phyloP scores from a whole-genome alignment of 2,113 vertebrate species.

The Periophthalmodon schlosseri region DNA sequence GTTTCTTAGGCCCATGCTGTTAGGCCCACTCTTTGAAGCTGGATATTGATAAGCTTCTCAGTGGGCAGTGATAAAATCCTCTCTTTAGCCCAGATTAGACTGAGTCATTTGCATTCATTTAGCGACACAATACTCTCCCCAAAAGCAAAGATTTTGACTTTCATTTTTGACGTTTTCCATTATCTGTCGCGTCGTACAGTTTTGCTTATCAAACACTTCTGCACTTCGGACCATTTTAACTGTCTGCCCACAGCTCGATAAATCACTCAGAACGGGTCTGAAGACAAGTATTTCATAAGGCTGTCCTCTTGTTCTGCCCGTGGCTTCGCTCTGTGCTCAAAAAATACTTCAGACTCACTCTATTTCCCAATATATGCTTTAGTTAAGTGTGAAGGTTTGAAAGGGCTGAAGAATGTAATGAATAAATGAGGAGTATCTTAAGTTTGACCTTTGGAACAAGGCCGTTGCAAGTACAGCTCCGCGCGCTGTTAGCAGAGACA shows the following conservation, averaged over 20 bases:
- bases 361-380: neutral
- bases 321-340: too few relatives aligned
- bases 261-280: constrained; percentile 56
- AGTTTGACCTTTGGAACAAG: constrained; percentile 11
- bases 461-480: neutral
- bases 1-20: constrained; percentile 42
- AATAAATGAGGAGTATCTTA: constrained; percentile 42
- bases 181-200: neutral
- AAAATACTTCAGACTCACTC: neutral
- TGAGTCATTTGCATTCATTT: constrained; percentile 46
- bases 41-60: constrained; percentile 60
- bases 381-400: constrained; percentile 22
- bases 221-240: constrained; percentile 36
- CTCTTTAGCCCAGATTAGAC: constrained; percentile 54
- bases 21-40: constrained; percentile 55
- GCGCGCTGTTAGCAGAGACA: neutral
- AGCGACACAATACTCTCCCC: constrained; percentile 1
- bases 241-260: constrained; percentile 25
- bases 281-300: constrained; percentile 54
- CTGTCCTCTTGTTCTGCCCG: constrained; percentile 28
- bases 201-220: neutral
- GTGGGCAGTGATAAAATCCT: constrained; percentile 39
- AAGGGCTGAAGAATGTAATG: constrained; percentile 45
- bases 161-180: neutral
- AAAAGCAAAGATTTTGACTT: neutral